phyloP scores from a whole-genome alignment of 2,888 invertebrate species.

The Luperina nickerlii region DNA sequence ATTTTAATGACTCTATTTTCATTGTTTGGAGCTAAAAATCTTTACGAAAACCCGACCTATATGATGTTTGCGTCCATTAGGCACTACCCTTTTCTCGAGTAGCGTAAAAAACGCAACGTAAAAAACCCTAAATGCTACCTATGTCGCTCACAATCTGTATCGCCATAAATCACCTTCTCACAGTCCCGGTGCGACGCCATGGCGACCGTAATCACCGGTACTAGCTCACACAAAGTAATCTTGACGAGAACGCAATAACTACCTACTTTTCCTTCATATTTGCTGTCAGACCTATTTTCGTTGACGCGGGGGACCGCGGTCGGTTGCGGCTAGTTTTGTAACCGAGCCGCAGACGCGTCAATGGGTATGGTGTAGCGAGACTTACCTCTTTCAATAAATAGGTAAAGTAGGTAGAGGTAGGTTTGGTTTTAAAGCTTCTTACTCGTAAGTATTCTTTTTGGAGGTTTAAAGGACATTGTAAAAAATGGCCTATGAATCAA shows the following conservation, averaged over 20 bases:
- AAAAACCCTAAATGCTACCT: not conserved
- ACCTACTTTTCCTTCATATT: conserved; percentile 22
- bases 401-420: too few relatives aligned
- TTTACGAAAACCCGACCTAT: not conserved
- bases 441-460: not conserved
- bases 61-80: not conserved
- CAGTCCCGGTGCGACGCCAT: conserved; percentile 8
- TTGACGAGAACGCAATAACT: conserved; percentile 37
- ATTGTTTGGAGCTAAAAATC: not conserved
- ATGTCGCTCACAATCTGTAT: conserved; percentile 9
- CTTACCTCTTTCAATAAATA: not conserved
- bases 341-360: not conserved
- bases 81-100: conserved; percentile 12
- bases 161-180: conserved; percentile 40
- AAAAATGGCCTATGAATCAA: too few relatives aligned
- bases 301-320: not conserved
- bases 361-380: not conserved
- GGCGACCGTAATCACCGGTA: conserved; percentile 41
- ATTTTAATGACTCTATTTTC: not conserved
- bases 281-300: conserved; percentile 15
- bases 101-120: not conserved
- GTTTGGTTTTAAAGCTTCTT: not conserved
- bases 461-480: too few relatives aligned
- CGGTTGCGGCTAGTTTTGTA: not conserved
- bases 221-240: conserved; percentile 18